phyloP scores from a whole-genome alignment of 2,888 invertebrate species.

The Timema cristinae region DNA sequence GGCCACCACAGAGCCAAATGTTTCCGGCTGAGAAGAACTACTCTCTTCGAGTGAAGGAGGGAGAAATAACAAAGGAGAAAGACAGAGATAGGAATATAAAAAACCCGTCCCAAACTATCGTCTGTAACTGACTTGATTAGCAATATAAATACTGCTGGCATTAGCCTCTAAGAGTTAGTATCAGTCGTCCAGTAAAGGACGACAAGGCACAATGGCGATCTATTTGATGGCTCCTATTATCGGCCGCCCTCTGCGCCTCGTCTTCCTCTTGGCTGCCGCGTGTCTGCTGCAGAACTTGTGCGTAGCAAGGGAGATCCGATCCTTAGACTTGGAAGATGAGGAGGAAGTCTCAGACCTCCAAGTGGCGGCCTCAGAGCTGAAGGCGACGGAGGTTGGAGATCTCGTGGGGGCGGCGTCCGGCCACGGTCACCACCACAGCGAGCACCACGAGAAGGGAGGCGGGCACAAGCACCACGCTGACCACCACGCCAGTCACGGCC shows the following conservation, averaged over 20 bases:
- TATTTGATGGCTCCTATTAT: slow-evolving; percentile 11
- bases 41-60: slow-evolving; percentile 14
- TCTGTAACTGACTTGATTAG: background rate
- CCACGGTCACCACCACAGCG: slow-evolving; percentile 43
- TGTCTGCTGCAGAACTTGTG: slow-evolving; percentile 19
- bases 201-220: too few species aligned
- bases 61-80: background rate
- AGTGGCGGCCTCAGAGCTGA: slow-evolving; percentile 19
- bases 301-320: slow-evolving; percentile 23
- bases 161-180: background rate
- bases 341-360: slow-evolving; percentile 16
- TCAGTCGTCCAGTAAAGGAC: background rate
- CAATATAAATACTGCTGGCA: slow-evolving; percentile 1
- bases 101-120: too few species aligned
- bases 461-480: slow-evolving; percentile 65
- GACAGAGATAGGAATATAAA: slow-evolving; percentile 16
- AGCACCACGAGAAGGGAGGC: slow-evolving; percentile 60
- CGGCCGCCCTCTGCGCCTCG: slow-evolving; percentile 18
- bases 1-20: background rate
- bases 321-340: slow-evolving; percentile 10
- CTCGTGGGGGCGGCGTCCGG: slow-evolving; percentile 38
- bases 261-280: slow-evolving; percentile 14
- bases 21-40: slow-evolving; percentile 7
- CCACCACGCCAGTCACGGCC: slow-evolving; percentile 66
- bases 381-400: slow-evolving; percentile 30